Evolutionary conservation across 2,113 vertebrate genomes (phyloP).

Genomic region (Trochalopteron elliotii): DNA sequence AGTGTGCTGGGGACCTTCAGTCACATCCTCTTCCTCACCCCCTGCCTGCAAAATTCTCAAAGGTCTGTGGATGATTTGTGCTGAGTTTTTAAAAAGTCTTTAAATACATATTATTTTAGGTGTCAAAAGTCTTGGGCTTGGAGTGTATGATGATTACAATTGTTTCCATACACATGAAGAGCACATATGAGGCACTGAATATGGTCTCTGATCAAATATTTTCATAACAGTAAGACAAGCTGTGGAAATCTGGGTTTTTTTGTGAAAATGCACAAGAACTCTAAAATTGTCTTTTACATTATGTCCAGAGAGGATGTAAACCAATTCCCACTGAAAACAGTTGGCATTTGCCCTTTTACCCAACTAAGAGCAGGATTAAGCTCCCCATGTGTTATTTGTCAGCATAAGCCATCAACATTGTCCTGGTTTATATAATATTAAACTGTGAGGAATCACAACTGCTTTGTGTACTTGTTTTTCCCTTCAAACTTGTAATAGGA

Average conservation of each 20-base stretch:
- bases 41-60: background rate
- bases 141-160: background rate
- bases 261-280: background rate
- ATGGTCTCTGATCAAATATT: background rate
- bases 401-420: background rate
- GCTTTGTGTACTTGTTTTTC: background rate
- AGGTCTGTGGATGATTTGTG: background rate
- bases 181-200: background rate
- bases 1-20: background rate
- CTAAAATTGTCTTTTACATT: background rate
- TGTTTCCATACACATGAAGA: background rate
- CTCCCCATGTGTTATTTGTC: slow-evolving; percentile 8
- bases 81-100: background rate
- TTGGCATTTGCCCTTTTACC: background rate
- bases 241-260: background rate
- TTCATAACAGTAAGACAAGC: background rate
- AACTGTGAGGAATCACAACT: slow-evolving; percentile 7
- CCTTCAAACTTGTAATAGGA: background rate
- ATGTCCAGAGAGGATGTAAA: background rate
- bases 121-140: background rate
- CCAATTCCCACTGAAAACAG: background rate
- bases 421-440: background rate
- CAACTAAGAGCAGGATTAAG: background rate
- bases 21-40: background rate
- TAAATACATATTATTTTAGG: background rate